phyloP scores from a whole-genome alignment of 2,797 vertebrate genomes.

The Triplophysa bombifrons region DNA sequence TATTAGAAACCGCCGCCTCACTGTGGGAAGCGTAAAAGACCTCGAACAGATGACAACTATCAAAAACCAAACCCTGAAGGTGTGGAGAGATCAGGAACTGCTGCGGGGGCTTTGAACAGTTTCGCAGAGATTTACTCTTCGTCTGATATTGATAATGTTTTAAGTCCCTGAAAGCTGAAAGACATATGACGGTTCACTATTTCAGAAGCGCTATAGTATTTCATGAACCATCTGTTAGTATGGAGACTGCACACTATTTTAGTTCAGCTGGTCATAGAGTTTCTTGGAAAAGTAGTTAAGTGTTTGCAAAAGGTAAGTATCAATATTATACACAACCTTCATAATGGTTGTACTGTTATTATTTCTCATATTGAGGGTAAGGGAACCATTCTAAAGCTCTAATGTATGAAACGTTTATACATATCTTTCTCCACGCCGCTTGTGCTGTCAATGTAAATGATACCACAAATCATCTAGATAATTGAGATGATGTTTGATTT shows the following conservation, averaged over 20 bases:
- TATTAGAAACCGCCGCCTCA: constrained; percentile 4
- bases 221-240: background rate
- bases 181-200: background rate
- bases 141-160: constrained; percentile 1
- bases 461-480: background rate
- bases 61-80: constrained; percentile 3
- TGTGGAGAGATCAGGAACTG: background rate
- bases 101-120: background rate
- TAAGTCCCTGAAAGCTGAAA: background rate
- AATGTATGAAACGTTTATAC: background rate
- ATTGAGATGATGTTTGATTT: background rate
- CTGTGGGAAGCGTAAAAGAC: background rate
- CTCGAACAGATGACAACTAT: constrained; percentile 13
- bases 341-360: background rate
- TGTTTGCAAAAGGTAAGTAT: background rate
- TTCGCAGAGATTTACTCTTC: constrained; percentile 2
- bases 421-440: background rate
- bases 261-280: background rate
- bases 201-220: background rate
- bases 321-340: background rate
- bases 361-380: background rate
- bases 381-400: background rate
- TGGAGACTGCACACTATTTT: background rate
- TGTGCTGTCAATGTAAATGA: background rate
- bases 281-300: background rate